These are phyloP conservation scores for Tuta absoluta DNA, from an alignment of 2,888 invertebrate genomes.

Conservation along the genomic window DNA sequence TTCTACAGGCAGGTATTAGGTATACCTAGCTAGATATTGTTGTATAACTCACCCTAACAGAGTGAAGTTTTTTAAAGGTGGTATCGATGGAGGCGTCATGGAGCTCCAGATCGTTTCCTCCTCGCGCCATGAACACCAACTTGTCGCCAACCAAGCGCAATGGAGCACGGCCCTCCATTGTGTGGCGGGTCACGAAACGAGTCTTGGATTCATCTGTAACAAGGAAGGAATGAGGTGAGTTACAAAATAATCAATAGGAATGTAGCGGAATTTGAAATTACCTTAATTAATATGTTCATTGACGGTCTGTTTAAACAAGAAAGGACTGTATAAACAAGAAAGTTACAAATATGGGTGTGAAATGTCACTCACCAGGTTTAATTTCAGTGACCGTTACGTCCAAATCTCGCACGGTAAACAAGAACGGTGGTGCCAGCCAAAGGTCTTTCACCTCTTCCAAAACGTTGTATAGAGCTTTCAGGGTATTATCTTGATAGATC, in stretches of 20 bases:
- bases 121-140: conserved; percentile 73
- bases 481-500: conserved; percentile 76
- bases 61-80: conserved; percentile 74
- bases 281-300: no score
- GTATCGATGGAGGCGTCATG: conserved; percentile 73
- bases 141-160: conserved; percentile 69
- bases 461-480: conserved; percentile 76
- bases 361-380: conserved; percentile 68
- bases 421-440: conserved; percentile 70
- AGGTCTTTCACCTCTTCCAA: conserved; percentile 85
- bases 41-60: conserved; percentile 69
- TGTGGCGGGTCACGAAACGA: conserved; percentile 73
- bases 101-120: conserved; percentile 78
- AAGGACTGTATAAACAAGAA: no score
- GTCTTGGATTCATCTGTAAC: conserved; percentile 63
- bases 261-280: no score
- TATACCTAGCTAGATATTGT: no score
- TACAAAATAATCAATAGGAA: neutral
- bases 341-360: neutral
- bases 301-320: no score
- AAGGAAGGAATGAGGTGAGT: neutral
- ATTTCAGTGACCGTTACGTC: conserved; percentile 83
- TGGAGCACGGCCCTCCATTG: conserved; percentile 81
- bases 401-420: conserved; percentile 83
- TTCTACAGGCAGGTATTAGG: no score